Base-by-base conservation (phyloP, 2,888 invertebrate genomes). In the Thereva unica region DNA sequence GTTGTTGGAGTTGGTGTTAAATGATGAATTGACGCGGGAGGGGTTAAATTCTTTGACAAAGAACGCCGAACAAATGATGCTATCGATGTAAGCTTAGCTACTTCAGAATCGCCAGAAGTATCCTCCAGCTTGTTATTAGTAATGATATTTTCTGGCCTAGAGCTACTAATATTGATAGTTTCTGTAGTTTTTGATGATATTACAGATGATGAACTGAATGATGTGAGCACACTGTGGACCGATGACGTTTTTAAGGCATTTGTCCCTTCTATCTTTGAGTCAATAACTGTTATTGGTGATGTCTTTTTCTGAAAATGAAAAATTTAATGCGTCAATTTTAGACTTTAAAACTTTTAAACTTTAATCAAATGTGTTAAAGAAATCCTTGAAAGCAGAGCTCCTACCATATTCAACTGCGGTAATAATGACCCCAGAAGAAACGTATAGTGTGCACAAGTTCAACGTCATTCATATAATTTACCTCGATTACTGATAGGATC, bases 61-160 rank as follows among this genome's bases (percentile, higher is more conserved):
- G 80, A 80, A 7, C 80, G 77, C 6, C 79, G 74, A 59, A 79
- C 72, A n/a, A 75, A 78, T 23, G 68, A 49, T 9, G 67, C 44
- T 12, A 65, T 12, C 45, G 79, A 76, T 5, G 77, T 73, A 8
- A 80, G 54, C 38, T 78, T 77, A 23, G 75, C 74, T 9, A 78
- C 73, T 54, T 52, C 64, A 5, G 55, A 55, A 54, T 68, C 69
- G 5, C 69, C 67, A 52, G 65, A 65, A 23, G 49, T 54, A 54
- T 69, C 69, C 9, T 23, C 23, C 23, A 23, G 23, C 23, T 23
- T 23, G 23, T 23, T 23, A 23, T 23, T 23, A 23, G 23, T 23
- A 23, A 23, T 23, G 23, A 23, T 23, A 23, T 23, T 23, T 23
- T 56, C 63, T 1, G 52, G 68, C 64, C 68, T 74, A 45, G 74